Base-by-base conservation (phyloP, 2,113 vertebrate genomes). In the Lampris megalopsis region DNA sequence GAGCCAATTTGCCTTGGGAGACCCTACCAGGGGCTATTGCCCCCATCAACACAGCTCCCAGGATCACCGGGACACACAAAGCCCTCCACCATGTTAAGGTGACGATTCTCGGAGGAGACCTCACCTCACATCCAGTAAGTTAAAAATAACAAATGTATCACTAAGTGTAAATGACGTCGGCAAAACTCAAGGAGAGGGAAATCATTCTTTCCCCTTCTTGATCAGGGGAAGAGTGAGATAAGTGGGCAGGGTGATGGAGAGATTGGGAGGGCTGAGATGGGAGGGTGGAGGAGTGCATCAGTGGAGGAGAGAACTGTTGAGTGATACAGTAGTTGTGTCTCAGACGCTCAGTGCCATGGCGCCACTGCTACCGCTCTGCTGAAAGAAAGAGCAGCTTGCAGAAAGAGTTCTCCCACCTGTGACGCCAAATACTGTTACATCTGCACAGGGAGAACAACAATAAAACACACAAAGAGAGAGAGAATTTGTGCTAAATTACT, bases 301-400 rank as follows among this genome's bases (percentile, higher is more conserved):
- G 78, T 9, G 79, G 73, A 80, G 85, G 81, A 86, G 67, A 73
- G 71, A 54, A 84, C 80, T 81, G 91, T 79, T 93, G 92, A 93
- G 88, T 92, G 92, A 93, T 87, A 70, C 81, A 79, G 81, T 87
- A 91, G 93, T 94, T 94, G 89, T 94, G 94, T 93, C 94, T 94
- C 84, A 87, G 81, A 13, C 52, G 82, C 84, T 74, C 67, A 60
- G 61, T 76, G 85, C 78, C 77, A 62, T 40, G 93, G 93, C 94
- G 93, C 92, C 93, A 92, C 87, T 70, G 86, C 85, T 78, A 76
- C 86, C 84, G n/a, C 64, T 74, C 60, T 72, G 91, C 84, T 92
- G 91, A 94, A 89, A 92, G 92, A 93, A 41, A 24, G 72, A 77
- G 69, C 75, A 4, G 72, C 47, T 84, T 85, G 93, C 68, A 57